Base-by-base conservation (phyloP, 1,140 invertebrate genomes). In the Hycleus phaleratus region DNA sequence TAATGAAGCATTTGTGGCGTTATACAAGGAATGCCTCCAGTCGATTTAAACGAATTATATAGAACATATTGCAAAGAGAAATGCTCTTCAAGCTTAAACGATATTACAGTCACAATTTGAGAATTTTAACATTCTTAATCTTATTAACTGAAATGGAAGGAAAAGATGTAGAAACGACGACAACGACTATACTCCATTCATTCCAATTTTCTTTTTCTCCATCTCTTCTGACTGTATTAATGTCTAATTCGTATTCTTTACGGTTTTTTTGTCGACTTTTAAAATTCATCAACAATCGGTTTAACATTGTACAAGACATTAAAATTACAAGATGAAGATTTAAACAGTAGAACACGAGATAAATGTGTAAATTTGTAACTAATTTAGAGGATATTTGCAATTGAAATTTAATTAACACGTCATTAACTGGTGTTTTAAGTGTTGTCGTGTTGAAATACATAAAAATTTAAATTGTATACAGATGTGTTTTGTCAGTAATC, bases 91-190 rank as follows among this genome's bases (percentile, higher is more conserved):
- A 58, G 26, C 52, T 53, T 52, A 58, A 58, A 58, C 49, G 56
- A 52, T 53, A 48, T 59, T 59, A 51, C 58, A 55, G 58, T 59
- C 55, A 59, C 42, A 51, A 47, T 54, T 49, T 47, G 51, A 51
- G 50, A 55, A 54, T 59, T 59, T 59, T 54, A 59, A 53, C 49
- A 45, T 55, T 46, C 46, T 58, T 59, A 59, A 59, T 59, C 58
- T 51, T 46, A 59, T 59, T 55, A 59, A 59, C 50, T 51, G 51
- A 51, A 51, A 59, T 55, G 50, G 52, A 10, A 39, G 42, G 32
- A 7, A 32, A 32, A 32, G 32, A 32, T 5, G 7, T 32, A 3
- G 32, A 32, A 32, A 32, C 32, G 32, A 32, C 32, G 7, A 5
- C 32, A 7, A 32, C 32, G 51, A 53, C 43, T 11, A 11, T n/a